A percentile compares a stretch with the other conserved stretches of the same genome.
Conservation (phyloP, 2,113 vertebrate genomes). For the Pelobates fuscus region DNA sequence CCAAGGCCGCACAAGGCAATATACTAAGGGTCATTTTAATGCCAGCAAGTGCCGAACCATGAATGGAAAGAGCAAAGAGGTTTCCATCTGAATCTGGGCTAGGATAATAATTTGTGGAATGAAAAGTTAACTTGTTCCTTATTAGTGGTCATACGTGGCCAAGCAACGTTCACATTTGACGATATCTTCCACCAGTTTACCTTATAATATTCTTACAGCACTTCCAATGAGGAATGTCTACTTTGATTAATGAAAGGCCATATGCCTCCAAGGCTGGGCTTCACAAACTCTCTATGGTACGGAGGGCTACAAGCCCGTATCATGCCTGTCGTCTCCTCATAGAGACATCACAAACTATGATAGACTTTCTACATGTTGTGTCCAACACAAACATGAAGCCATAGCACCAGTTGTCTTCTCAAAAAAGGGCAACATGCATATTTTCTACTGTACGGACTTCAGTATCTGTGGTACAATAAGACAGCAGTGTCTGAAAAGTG, state of each 20-base stretch:
- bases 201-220: conserved; percentile 54
- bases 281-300: not conserved
- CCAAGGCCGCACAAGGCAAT: not conserved
- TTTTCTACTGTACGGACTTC: conserved; percentile 3
- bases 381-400: not conserved
- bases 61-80: conserved; percentile 16
- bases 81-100: conserved; percentile 4
- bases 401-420: not conserved
- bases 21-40: not conserved
- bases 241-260: not conserved
- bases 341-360: not conserved
- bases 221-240: conserved; percentile 58
- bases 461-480: conserved; percentile 3
- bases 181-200: not conserved
- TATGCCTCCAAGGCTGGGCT: not conserved
- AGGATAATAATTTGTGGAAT: not conserved
- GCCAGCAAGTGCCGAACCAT: not conserved
- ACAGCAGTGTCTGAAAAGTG: not conserved
- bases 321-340: not conserved
- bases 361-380: not conserved
- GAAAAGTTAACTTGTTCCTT: conserved; percentile 7
- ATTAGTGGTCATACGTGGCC: not conserved
- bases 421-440: not conserved
- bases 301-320: conserved; percentile 3
- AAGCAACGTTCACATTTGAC: not conserved